These are phyloP conservation scores for Gobius niger DNA, from an alignment of 2,113 vertebrate species.

Conservation along the genomic window DNA sequence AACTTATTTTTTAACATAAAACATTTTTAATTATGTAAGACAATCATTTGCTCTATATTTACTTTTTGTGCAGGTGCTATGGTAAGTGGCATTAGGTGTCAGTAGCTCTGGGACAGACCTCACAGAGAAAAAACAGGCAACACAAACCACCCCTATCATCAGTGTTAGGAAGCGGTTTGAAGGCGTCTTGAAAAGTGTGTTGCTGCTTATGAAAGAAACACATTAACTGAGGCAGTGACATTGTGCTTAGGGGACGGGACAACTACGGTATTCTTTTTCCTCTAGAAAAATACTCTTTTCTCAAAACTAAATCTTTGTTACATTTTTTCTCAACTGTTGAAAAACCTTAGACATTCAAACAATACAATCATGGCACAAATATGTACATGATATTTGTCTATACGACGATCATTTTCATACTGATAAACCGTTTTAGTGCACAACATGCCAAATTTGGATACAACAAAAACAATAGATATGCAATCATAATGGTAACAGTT, in stretches of 20 bases:
- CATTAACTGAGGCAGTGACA: slow-evolving; percentile 74
- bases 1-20: slow-evolving; percentile 39
- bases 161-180: slow-evolving; percentile 66
- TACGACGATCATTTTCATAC: slow-evolving; percentile 63
- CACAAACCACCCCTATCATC: slow-evolving; percentile 64
- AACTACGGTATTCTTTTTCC: slow-evolving; percentile 61
- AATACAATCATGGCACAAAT: slow-evolving; percentile 77
- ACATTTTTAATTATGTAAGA: slow-evolving; percentile 54
- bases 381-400: slow-evolving; percentile 51
- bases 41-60: slow-evolving; percentile 46
- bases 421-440: slow-evolving; percentile 74
- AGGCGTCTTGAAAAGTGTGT: slow-evolving; percentile 70
- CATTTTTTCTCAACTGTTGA: slow-evolving; percentile 74
- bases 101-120: slow-evolving; percentile 75
- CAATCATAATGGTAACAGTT: slow-evolving; percentile 72
- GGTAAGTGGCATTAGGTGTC: slow-evolving; percentile 67
- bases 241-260: slow-evolving; percentile 70
- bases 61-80: slow-evolving; percentile 38
- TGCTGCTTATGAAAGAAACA: slow-evolving; percentile 76
- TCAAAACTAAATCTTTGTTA: slow-evolving; percentile 70
- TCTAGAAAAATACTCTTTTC: slow-evolving; percentile 81
- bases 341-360: slow-evolving; percentile 81
- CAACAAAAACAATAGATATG: slow-evolving; percentile 70
- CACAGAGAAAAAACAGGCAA: slow-evolving; percentile 63
- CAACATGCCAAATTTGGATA: slow-evolving; percentile 78